These are phyloP conservation scores for Habrosyne pyritoides DNA, from an alignment of 2,888 invertebrate species.

Conservation along the genomic window DNA sequence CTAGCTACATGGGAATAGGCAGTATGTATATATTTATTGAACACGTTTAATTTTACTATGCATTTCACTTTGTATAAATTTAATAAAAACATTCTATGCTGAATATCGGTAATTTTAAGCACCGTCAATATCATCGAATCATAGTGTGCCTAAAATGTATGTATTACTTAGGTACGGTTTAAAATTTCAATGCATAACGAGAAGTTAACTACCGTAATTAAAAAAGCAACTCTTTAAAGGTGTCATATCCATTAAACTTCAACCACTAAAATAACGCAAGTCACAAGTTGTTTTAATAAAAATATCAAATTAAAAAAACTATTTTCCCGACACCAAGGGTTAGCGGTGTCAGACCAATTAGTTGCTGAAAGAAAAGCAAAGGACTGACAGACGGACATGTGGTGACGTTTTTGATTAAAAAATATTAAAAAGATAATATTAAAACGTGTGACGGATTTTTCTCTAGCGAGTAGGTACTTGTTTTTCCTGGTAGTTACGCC, in stretches of 20 bases:
- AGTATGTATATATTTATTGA: too few relatives aligned
- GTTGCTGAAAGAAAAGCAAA: slow-evolving; percentile 72
- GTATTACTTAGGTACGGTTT: too few relatives aligned
- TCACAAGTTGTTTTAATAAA: slow-evolving; percentile 59
- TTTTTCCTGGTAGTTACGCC: neutral
- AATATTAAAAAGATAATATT: slow-evolving; percentile 46
- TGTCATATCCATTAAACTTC: slow-evolving; percentile 61
- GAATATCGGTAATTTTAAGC: too few relatives aligned
- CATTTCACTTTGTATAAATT: too few relatives aligned
- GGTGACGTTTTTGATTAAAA: slow-evolving; percentile 65
- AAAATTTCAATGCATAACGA: neutral
- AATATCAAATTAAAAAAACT: slow-evolving; percentile 61
- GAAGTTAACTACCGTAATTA: slow-evolving; percentile 13
- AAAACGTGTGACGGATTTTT: slow-evolving; percentile 22
- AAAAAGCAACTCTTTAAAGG: slow-evolving; percentile 39
- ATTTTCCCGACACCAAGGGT: slow-evolving; percentile 54
- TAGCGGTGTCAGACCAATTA: slow-evolving; percentile 78
- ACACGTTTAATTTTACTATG: too few relatives aligned
- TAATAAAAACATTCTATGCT: too few relatives aligned
- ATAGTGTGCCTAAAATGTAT: too few relatives aligned
- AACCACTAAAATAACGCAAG: slow-evolving; percentile 47
- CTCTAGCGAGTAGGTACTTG: neutral
- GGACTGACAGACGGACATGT: slow-evolving; percentile 69
- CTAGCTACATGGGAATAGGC: too few relatives aligned
- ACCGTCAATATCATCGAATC: too few relatives aligned